Conservation (phyloP, 2,113 vertebrate species). For the Uropsilus gracilis region DNA sequence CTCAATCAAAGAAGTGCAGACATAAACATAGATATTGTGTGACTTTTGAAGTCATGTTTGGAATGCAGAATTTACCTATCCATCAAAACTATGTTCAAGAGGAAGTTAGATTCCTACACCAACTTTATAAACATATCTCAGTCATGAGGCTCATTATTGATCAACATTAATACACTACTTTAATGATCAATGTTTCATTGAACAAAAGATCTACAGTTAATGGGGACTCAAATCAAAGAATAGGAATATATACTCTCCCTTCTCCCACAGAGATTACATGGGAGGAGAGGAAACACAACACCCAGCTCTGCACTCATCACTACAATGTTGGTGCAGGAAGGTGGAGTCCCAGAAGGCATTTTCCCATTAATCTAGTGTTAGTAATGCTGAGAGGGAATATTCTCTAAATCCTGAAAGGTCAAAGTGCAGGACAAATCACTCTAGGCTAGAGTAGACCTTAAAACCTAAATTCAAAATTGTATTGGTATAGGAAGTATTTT, state of each 20-base stretch:
- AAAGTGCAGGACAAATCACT: no score
- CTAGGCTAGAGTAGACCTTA: neutral
- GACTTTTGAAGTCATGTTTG: neutral
- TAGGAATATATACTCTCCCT: accelerated
- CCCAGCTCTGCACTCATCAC: neutral
- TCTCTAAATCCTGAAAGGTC: neutral
- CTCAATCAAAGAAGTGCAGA: neutral
- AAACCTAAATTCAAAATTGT: neutral
- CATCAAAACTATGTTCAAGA: neutral
- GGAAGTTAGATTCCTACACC: neutral
- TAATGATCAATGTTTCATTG: neutral
- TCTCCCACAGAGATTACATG: neutral
- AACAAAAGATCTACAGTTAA: neutral
- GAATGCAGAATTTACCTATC: neutral
- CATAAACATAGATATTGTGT: neutral
- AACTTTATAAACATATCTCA: accelerated
- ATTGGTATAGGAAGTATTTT: accelerated
- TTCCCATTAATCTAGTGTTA: neutral
- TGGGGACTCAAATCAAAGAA: no score
- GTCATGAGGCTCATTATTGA: neutral
- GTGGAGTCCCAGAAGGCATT: neutral
- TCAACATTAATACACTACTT: neutral
- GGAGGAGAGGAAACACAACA: neutral
- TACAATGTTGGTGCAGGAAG: accelerated
- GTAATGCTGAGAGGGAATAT: accelerated